These are phyloP conservation scores for Lethocerus indicus DNA, from an alignment of 1,140 invertebrate species.

Conservation along the genomic window DNA sequence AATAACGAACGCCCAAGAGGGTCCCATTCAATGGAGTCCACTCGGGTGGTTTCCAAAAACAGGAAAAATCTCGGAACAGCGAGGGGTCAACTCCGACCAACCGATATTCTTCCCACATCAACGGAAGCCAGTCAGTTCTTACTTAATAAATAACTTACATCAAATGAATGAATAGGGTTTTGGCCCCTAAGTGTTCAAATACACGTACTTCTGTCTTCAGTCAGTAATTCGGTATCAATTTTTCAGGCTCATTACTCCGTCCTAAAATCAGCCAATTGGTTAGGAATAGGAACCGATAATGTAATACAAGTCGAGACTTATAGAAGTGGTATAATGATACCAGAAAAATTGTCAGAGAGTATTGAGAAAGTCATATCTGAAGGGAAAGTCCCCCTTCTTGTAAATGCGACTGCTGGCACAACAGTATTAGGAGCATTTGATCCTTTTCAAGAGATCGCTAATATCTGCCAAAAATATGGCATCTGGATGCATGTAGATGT, in stretches of 20 bases:
- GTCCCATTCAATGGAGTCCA: too few relatives aligned
- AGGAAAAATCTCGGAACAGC: too few relatives aligned
- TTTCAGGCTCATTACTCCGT: constrained; percentile 72
- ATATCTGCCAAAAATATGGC: constrained; percentile 37
- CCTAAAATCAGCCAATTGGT: constrained; percentile 55
- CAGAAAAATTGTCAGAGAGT: constrained; percentile 32
- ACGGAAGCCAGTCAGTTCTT: too few relatives aligned
- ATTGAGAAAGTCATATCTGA: constrained; percentile 28
- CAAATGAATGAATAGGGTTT: too few relatives aligned
- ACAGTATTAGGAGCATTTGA: constrained; percentile 75
- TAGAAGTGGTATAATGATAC: constrained; percentile 41
- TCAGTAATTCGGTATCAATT: too few relatives aligned
- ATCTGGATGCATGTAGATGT: constrained; percentile 82
- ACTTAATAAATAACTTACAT: too few relatives aligned
- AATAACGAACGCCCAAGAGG: too few relatives aligned
- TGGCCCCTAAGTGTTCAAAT: too few relatives aligned
- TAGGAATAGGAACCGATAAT: constrained; percentile 65
- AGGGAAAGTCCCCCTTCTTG: constrained; percentile 41
- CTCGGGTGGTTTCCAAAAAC: too few relatives aligned
- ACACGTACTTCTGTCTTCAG: too few relatives aligned
- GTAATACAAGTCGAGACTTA: constrained; percentile 50
- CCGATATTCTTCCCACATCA: too few relatives aligned
- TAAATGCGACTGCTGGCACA: constrained; percentile 56
- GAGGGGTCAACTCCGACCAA: too few relatives aligned
- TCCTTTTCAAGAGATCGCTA: constrained; percentile 52